Conservation (phyloP, 1,140 invertebrate genomes). For the Apis laboriosa region DNA sequence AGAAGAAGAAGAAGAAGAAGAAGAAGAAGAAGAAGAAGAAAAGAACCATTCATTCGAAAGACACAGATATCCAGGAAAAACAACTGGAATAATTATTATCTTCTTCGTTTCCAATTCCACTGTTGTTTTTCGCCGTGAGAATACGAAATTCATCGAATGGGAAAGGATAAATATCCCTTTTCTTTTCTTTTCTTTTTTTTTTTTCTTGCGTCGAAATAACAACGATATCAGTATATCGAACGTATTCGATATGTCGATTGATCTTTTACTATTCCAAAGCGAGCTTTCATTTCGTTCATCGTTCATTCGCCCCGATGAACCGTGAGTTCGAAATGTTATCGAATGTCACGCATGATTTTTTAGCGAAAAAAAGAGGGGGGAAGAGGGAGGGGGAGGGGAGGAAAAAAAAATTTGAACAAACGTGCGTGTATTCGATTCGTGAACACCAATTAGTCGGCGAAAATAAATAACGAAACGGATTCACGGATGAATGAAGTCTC, state of each 20-base stretch:
- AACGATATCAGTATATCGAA: neutral
- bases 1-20: conserved; percentile 19
- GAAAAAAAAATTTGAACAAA: neutral
- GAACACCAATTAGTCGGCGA: conserved; percentile 24
- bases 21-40: conserved; percentile 20
- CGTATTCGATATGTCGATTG: neutral
- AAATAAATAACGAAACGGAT: conserved; percentile 20
- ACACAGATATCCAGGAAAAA: conserved; percentile 17
- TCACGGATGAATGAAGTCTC: neutral
- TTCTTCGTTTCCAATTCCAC: conserved; percentile 16
- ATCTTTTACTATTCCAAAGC: neutral
- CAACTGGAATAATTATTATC: conserved; percentile 43
- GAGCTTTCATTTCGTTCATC: neutral
- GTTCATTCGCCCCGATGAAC: conserved; percentile 8
- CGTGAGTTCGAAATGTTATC: conserved; percentile 1
- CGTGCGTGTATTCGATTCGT: neutral
- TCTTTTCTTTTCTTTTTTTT: neutral
- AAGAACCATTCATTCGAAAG: conserved; percentile 30
- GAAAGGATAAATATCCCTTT: neutral
- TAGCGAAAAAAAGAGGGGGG: neutral
- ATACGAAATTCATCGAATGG: neutral
- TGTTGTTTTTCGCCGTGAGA: neutral
- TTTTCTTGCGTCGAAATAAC: neutral
- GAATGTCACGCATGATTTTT: neutral
- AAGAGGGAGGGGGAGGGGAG: too few species aligned